These are phyloP conservation scores for Seriola quinqueradiata DNA, from an alignment of 2,113 vertebrate species.

Conservation along the genomic window DNA sequence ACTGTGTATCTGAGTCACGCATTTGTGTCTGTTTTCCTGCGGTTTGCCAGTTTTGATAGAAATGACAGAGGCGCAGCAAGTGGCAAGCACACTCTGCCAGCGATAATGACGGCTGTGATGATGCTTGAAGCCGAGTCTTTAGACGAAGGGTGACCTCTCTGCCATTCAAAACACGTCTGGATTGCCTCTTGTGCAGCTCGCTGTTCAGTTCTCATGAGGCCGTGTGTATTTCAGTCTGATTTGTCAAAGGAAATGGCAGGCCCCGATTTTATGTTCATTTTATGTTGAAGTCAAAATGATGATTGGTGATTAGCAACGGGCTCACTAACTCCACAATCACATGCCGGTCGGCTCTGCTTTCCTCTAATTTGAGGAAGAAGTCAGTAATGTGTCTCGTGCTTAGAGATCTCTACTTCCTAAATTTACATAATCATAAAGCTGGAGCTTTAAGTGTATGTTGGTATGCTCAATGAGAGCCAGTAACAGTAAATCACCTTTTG, in stretches of 20 bases:
- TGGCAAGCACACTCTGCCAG: not conserved
- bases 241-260: slow-evolving; percentile 27
- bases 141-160: slow-evolving; percentile 6
- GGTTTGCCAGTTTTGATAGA: not conserved
- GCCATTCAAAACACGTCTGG: not conserved
- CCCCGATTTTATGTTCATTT: slow-evolving; percentile 36
- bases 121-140: slow-evolving; percentile 1
- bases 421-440: not conserved
- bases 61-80: not conserved
- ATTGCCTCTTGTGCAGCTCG: not conserved
- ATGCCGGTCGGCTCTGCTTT: slow-evolving; percentile 2
- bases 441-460: not conserved
- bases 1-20: no score
- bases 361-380: slow-evolving; percentile 2
- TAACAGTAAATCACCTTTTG: not conserved
- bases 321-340: slow-evolving; percentile 31
- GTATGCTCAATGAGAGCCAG: not conserved
- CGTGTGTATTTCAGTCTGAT: not conserved
- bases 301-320: slow-evolving; percentile 45
- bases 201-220: not conserved
- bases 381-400: not conserved
- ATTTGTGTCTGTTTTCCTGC: no score
- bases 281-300: slow-evolving; percentile 23
- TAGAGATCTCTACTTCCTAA: not conserved
- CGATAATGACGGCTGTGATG: not conserved